Base-by-base conservation (phyloP, 2,113 vertebrate genomes). In the Chrysemys picta region DNA sequence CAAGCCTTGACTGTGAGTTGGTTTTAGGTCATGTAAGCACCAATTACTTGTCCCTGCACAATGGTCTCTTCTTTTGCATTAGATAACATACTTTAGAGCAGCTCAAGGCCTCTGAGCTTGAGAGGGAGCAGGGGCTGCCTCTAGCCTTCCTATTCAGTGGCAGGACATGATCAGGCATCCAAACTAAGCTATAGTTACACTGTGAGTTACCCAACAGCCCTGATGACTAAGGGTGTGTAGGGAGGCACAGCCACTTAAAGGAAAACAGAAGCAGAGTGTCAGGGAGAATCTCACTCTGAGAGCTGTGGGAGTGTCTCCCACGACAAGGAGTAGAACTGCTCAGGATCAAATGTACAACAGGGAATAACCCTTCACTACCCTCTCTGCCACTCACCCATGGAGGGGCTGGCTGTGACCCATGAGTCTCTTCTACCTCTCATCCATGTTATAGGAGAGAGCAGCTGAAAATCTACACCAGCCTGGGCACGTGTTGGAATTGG, bases 11-110 rank as follows among this genome's bases (percentile, higher is more conserved):
- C 90, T 69, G 31, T 84, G 81, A 69, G 47, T 49, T 69, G 12
- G 4, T 5, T 12, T 90, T 89, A 22, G 89, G 4, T 91, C 87
- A 47, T 89, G 92, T 81, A 88, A 93, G 91, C 84, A 95, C 86
- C 56, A 88, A 80, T 52, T 92, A 57, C 88, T 96, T 79, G 78
- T 94, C 52, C 45, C 25, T 92, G 83, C 78, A 72, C 82, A 35
- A 27, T 50, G 10, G 86, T 38, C 19, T 72, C 69, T 9, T 72
- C n/a, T 72, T 24, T 42, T 42, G 38, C n/a, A 10, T 42, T 24
- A 38, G 17, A 10, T 24, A 38, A 42, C 69, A 22, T 75, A 24
- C 10, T n/a, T 75, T n/a, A 42, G 35, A 69, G 69, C 69, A 75
- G n/a, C n/a, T 75, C n/a, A 42, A 11, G 69, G 69, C 31, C 62